Base-by-base conservation (phyloP, 2,113 vertebrate species). In the Hippocampus guttulatus region DNA sequence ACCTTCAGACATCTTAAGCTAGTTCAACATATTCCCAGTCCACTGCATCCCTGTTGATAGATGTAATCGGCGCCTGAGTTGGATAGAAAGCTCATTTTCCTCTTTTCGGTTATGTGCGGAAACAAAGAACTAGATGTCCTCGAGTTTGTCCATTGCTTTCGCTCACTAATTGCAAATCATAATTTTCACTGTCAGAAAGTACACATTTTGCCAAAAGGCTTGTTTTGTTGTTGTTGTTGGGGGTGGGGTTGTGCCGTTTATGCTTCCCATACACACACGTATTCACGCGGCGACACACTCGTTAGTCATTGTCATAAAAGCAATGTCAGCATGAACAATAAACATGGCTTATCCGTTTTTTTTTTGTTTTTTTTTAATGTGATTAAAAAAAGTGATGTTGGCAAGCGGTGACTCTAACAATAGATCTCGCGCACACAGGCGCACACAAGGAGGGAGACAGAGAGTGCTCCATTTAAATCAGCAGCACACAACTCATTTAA, bases 221-320 rank as follows among this genome's bases (percentile, higher is more conserved):
- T 58, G 16, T 66, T 81, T 70, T 73, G 12, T 47, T 3, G 3
- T 47, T 51, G 1, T 54, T 54, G n/a, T 21, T 70, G 25, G 25
- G 25, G 25, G 2, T 27, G 25, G 25, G 25, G 25, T 77, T 18
- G 63, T 65, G 20, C 62, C 64, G 45, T 69, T 71, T 68, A 73
- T 74, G 51, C 47, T 14, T 71, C 49, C 47, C 70, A 65, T 1
- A 51, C 52, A 49, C 51, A 66, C 79, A 64, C 76, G 67, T 1
- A 55, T 40, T 38, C 51, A 64, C 77, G 57, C 75, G 67, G 23
- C 11, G 66, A 57, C 71, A 70, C 68, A 63, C 79, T 75, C 81
- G 81, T 88, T 86, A 84, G 76, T 88, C 84, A 89, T 79, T 81
- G 83, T 84, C 86, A 83, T 86, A 78, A 88, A 87, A 77, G 78